Evolutionary conservation across 2,888 invertebrate species (phyloP), one percentile per base, ranked within the genome.

Genomic region (Caenorhabditis sinica): DNA sequence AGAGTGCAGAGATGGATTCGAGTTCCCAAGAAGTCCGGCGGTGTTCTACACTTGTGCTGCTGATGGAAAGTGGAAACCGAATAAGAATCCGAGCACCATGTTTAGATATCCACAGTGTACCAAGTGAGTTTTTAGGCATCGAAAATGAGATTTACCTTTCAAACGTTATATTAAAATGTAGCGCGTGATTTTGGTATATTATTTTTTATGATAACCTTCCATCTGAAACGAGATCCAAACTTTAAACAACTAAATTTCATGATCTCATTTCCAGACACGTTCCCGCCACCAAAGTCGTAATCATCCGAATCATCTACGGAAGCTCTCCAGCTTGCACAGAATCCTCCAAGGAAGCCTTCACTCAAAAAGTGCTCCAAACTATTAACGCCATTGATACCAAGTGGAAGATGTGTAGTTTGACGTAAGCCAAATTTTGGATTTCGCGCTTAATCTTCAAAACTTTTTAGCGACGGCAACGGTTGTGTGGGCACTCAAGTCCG

Each of bases 41-140:
- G 96, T 96, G 89, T 98, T 98, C 94, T 98, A 97, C 93, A 97
- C 97, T 0, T 98, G 98, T 93, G 97, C 97, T n/a, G 96, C 96
- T 73, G 97, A 98, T 95, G 98, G 98, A 53, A 96, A 97, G 94
- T 98, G 98, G 98, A 95, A 97, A 89, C 97, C 97, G 15, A 86
- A 89, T 13, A 68, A 82, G 45, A 76, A 82, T n/a, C 79, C 89
- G 40, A 83, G 80, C 45, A 68, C 73, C 6, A 56, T 82, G 60
- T 92, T 93, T 87, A 86, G 85, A 60, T 93, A 93, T 84, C 93
- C 93, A n/a, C 91, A 91, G 66, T 93, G 93, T 87, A 91, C 93
- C n/a, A 89, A 91, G 90, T 91, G 51, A 72, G 89, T 83, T 49
- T n/a, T n/a, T n/a, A n/a, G n/a, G n/a, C n/a, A n/a, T n/a, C n/a